These are phyloP conservation scores for Australoheros facetus DNA, from an alignment of 2,797 vertebrate species.

Conservation along the genomic window DNA sequence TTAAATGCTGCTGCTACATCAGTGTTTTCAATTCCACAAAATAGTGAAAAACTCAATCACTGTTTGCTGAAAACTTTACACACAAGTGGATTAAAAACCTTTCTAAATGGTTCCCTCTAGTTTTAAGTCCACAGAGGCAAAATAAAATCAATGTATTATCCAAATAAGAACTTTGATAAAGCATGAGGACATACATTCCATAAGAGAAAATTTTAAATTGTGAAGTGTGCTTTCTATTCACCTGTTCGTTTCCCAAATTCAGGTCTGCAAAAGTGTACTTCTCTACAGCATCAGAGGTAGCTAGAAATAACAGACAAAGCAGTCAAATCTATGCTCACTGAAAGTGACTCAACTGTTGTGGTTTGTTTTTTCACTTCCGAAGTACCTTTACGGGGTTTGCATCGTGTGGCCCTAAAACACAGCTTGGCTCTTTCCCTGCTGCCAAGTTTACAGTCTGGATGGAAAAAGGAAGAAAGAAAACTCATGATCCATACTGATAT, in stretches of 20 bases:
- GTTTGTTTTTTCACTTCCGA: not conserved
- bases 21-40: not conserved
- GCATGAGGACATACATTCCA: not conserved
- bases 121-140: not conserved
- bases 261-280: constrained; percentile 93
- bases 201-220: not conserved
- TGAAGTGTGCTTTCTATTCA: constrained; percentile 56
- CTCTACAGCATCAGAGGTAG: constrained; percentile 62
- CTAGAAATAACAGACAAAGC: constrained; percentile 55
- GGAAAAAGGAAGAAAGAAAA: constrained; percentile 1
- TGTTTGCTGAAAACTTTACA: not conserved
- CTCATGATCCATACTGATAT: not conserved
- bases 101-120: not conserved
- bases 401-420: constrained; percentile 90
- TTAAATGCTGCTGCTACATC: not conserved
- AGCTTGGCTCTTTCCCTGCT: constrained; percentile 93
- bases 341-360: not conserved
- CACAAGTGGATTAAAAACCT: not conserved
- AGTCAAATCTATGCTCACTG: not conserved
- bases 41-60: not conserved
- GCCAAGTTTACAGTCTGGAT: constrained; percentile 89
- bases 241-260: constrained; percentile 93
- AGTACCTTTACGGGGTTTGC: constrained; percentile 85
- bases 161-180: not conserved
- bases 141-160: not conserved